Evolutionary conservation across 2,888 invertebrate genomes (phyloP).

Genomic region (Lasioglossum leucozonium): DNA sequence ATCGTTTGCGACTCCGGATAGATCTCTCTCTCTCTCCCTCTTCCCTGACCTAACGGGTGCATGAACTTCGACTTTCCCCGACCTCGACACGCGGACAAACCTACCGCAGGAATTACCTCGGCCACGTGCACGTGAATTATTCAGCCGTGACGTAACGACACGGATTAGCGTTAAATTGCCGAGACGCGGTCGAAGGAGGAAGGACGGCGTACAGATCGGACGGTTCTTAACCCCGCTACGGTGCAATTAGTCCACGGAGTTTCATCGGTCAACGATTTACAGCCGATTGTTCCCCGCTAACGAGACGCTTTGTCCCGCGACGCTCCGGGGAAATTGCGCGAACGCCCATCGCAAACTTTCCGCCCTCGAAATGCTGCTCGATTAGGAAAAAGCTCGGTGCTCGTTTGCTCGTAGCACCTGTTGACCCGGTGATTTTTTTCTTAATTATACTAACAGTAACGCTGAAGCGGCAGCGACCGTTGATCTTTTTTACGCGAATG

Average conservation of each 20-base stretch:
- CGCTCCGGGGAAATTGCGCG: slow-evolving; percentile 31
- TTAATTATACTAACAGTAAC: not conserved
- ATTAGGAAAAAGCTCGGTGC: not conserved
- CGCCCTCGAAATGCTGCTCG: not conserved
- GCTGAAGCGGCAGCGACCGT: not conserved
- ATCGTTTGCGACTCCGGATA: not conserved
- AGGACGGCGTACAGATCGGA: slow-evolving; percentile 27
- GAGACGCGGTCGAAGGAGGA: slow-evolving; percentile 36
- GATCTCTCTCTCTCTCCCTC: slow-evolving; percentile 15
- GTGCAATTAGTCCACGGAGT: slow-evolving; percentile 56
- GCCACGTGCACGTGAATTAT: slow-evolving; percentile 62
- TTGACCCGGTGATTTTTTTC: not conserved
- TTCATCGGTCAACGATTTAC: slow-evolving; percentile 66
- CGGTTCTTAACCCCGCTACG: slow-evolving; percentile 53
- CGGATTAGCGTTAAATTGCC: slow-evolving; percentile 69
- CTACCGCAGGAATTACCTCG: slow-evolving; percentile 69
- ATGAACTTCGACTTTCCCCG: slow-evolving; percentile 43
- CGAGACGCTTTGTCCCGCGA: slow-evolving; percentile 50
- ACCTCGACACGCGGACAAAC: slow-evolving; percentile 42
- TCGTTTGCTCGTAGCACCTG: slow-evolving; percentile 1
- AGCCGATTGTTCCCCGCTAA: slow-evolving; percentile 57
- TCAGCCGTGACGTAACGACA: slow-evolving; percentile 72
- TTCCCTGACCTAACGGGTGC: not conserved
- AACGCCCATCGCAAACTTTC: slow-evolving; percentile 5
- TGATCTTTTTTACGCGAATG: not conserved